Base-by-base conservation (phyloP, 2,113 vertebrate genomes). In the Anarrhichthys ocellatus region DNA sequence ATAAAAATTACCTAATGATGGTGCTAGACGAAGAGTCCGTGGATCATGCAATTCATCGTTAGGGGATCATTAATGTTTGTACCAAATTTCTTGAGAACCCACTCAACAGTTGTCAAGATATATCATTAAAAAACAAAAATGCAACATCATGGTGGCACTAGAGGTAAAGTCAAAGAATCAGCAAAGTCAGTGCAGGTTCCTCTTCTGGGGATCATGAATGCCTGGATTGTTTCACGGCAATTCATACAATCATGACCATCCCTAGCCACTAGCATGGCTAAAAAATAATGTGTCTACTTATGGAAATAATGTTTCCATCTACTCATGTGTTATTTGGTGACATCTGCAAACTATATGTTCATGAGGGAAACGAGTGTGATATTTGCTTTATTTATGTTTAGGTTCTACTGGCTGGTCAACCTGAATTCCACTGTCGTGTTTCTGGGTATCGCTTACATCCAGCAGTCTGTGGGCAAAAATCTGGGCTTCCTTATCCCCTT, bases 351-450 rank as follows among this genome's bases (percentile, higher is more conserved):
- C 48, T 44, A 2, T n/a, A 17, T 44, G 18, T 5, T 15, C 7
- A 15, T 56, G 24, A 36, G 36, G 72, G 6, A 48, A 63, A 9
- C 24, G 15, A 32, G 38, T 27, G 10, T 42, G 1, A 44, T n/a
- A 34, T 62, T 17, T 54, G 15, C 69, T 76, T 89, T 76, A 73
- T 76, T 64, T 54, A 9, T 38, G 29, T 56, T 56, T 79, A 99
- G 97, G 97, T 97, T 97, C 92, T 96, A 97, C 48, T 99, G 97
- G 97, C 86, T 97, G 91, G 91, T 96, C 84, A 98, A 96, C 88
- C 91, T 99, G 81, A 97, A 96, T 79, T 96, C 95, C 52, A 95
- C 93, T 0, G 88, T 97, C 22, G 96, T 98, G 84, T 98, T 99
- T 93, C 92, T 98, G 94, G 97, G 95, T 69, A 97, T 98, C 77